phyloP scores from a whole-genome alignment of 1,140 invertebrate genomes.

The Bombus terrestris region DNA sequence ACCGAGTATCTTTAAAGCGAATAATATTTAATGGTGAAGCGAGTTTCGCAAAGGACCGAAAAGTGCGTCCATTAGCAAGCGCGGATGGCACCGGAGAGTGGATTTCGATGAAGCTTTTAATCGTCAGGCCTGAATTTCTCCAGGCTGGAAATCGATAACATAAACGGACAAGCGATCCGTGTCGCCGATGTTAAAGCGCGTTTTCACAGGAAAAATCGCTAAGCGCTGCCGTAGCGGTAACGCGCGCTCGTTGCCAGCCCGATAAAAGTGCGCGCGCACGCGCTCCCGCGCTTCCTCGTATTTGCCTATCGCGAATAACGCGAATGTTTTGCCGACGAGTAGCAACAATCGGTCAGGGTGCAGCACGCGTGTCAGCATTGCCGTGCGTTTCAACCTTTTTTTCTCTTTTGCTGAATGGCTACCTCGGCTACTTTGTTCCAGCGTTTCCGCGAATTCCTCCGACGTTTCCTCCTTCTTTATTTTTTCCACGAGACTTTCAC shows the following conservation, averaged over 20 bases:
- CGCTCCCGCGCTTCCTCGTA: slow-evolving; percentile 35
- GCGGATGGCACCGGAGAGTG: not conserved
- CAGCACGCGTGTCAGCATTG: slow-evolving; percentile 64
- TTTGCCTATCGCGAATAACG: slow-evolving; percentile 50
- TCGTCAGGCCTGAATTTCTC: not conserved
- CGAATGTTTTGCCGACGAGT: slow-evolving; percentile 51
- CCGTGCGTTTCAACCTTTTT: not conserved
- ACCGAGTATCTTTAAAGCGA: not conserved
- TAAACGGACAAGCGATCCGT: not conserved
- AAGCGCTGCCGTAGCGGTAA: not conserved
- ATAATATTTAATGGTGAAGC: not conserved
- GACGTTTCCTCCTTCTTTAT: not conserved
- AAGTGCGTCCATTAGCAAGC: slow-evolving; percentile 11
- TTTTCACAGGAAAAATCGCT: slow-evolving; percentile 29
- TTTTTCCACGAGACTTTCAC: not conserved
- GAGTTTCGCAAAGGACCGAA: not conserved
- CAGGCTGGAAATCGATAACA: slow-evolving; percentile 1
- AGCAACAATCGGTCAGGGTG: slow-evolving; percentile 64
- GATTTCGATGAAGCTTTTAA: not conserved
- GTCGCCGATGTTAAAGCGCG: not conserved
- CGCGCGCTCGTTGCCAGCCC: not conserved
- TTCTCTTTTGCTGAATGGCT: not conserved
- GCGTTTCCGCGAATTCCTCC: slow-evolving; percentile 18
- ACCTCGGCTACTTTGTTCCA: not conserved
- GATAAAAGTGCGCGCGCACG: not conserved